Percentiles rank a stretch among this genome's conserved stretches.
These are phyloP conservation scores for Oncorhynchus kisutch DNA, from an alignment of 2,113 vertebrate species.

Conservation along the genomic window DNA sequence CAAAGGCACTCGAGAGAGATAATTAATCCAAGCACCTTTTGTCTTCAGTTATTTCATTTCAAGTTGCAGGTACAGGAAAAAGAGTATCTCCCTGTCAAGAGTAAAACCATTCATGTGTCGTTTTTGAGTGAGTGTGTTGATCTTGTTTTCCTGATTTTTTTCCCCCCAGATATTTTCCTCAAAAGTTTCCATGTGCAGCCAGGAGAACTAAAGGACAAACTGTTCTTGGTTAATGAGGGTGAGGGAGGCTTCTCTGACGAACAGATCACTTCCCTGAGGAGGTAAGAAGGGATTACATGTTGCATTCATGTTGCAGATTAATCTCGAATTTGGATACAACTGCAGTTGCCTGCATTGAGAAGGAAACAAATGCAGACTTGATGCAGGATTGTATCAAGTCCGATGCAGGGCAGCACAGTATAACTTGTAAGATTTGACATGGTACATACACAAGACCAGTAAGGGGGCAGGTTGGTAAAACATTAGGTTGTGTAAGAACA, in stretches of 20 bases:
- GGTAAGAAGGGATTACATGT: slow-evolving; percentile 64
- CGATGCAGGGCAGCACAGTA: neutral
- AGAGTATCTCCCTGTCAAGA: slow-evolving; percentile 53
- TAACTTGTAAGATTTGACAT: too few species aligned
- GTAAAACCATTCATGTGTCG: slow-evolving; percentile 51
- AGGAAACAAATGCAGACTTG: neutral
- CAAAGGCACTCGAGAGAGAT: slow-evolving; percentile 44
- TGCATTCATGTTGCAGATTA: too few species aligned
- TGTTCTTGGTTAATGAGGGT: slow-evolving; percentile 78
- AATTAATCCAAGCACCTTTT: slow-evolving; percentile 67
- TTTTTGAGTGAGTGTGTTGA: slow-evolving; percentile 17
- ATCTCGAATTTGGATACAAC: too few species aligned
- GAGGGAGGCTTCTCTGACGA: slow-evolving; percentile 83
- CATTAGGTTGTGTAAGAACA: neutral
- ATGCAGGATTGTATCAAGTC: neutral
- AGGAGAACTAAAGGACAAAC: slow-evolving; percentile 81
- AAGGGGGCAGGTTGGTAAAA: neutral
- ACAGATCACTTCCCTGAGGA: slow-evolving; percentile 83
- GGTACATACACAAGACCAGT: too few species aligned
- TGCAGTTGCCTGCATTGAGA: too few species aligned
- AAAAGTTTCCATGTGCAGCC: slow-evolving; percentile 82
- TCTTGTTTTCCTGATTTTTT: slow-evolving; percentile 43
- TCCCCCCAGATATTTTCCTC: slow-evolving; percentile 85
- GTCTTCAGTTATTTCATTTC: slow-evolving; percentile 63
- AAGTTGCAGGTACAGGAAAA: slow-evolving; percentile 29